These are phyloP conservation scores for Cephus pygmeus DNA, from an alignment of 2,888 invertebrate genomes.

Conservation along the genomic window DNA sequence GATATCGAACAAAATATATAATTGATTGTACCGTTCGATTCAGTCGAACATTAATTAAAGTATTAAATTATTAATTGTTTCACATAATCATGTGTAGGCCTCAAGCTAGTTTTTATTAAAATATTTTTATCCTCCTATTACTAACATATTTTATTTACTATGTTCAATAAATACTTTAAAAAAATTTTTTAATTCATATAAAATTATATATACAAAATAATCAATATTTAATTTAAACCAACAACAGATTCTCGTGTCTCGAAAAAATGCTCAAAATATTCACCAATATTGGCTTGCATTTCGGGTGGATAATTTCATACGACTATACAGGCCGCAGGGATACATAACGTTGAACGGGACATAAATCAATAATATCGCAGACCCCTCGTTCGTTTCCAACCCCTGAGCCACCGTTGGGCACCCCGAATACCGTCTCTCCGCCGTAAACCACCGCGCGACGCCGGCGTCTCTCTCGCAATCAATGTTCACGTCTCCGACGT, in stretches of 20 bases:
- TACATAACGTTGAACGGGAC: constrained; percentile 65
- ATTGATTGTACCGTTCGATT: background rate
- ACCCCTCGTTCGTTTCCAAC: constrained; percentile 58
- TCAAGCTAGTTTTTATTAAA: background rate
- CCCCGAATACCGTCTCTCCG: constrained; percentile 38
- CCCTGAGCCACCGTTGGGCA: constrained; percentile 49
- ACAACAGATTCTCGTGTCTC: background rate
- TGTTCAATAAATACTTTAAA: background rate
- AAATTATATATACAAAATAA: background rate
- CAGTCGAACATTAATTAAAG: background rate
- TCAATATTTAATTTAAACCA: background rate
- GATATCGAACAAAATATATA: background rate
- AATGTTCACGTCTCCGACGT: constrained; percentile 59
- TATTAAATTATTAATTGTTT: background rate
- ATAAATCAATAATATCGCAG: constrained; percentile 73
- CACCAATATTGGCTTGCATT: constrained; percentile 20
- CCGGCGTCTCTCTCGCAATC: constrained; percentile 60
- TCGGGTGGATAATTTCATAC: constrained; percentile 46
- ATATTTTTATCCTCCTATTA: background rate
- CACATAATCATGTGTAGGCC: background rate
- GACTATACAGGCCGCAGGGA: constrained; percentile 42
- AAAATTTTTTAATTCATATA: background rate
- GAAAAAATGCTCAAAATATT: background rate
- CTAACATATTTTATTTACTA: background rate
- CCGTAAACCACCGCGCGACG: constrained; percentile 46